Evolutionary conservation across 2,797 vertebrate genomes (phyloP), one percentile per base, ranked within the genome.

Genomic region (Rhinogobio ventralis): DNA sequence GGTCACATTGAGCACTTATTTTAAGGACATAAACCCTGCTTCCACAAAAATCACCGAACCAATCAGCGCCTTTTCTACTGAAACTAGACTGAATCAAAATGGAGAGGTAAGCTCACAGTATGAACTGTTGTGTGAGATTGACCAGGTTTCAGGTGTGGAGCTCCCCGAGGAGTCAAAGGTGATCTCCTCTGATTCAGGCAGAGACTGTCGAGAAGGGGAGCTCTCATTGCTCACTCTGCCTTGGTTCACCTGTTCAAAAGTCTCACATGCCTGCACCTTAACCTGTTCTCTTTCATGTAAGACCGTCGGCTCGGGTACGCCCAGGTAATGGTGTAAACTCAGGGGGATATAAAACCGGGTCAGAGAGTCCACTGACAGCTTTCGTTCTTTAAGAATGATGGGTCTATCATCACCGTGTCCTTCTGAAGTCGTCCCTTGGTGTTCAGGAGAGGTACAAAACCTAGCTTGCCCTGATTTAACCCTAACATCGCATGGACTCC

Each of bases 91-190:
- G 46, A 25, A 78, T 64, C 49, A 77, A 80, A 79, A 81, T 45
- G 74, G 46, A 86, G 77, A 85, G 42, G 60, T 14, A 67, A 86
- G 90, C 94, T 94, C 92, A 94, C 94, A 93, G 89, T 83, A 86
- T 92, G 91, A 90, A 93, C 90, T 92, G 90, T 90, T 87, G 86
- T 86, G 80, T 86, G 90, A 83, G 85, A 91, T 85, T 83, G 87
- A 91, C 88, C 87, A 80, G 39, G 89, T 69, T 76, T 81, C 83
- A 68, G 89, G 79, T 39, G 82, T 72, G 81, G 78, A 83, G 42
- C 90, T 89, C 67, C 89, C 89, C 53, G 88, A 89, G 82, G 86
- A 89, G 74, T 84, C 87, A 69, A 60, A 69, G 3, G 84, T 79
- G 69, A 84, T 79, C 71, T 86, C 87, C 85, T 80, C 81, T 7